These are phyloP conservation scores for Petrocephalus microphthalmus DNA, from an alignment of 2,113 vertebrate genomes.

Conservation along the genomic window DNA sequence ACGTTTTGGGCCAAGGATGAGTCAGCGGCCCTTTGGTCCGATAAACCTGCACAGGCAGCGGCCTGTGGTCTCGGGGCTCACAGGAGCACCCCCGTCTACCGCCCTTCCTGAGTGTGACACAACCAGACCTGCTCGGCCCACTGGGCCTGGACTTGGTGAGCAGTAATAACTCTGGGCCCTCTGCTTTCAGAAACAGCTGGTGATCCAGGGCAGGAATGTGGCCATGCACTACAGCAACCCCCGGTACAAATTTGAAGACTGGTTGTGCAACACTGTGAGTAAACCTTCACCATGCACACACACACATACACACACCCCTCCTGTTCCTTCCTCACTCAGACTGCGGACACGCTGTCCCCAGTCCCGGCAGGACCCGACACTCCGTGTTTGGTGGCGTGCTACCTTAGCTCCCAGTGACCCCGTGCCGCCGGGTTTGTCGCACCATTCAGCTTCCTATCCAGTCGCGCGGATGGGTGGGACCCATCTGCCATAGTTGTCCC, in stretches of 20 bases:
- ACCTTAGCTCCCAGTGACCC: background rate
- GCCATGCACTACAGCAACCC: conserved; percentile 98
- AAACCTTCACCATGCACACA: background rate
- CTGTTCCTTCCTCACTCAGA: background rate
- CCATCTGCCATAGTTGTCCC: conserved; percentile 43
- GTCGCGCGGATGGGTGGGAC: conserved; percentile 27
- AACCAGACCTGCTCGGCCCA: conserved; percentile 31
- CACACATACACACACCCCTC: background rate
- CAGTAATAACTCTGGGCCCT: conserved; percentile 57
- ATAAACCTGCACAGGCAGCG: background rate
- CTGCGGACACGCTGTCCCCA: background rate
- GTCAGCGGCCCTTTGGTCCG: conserved; percentile 51
- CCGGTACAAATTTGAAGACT: conserved; percentile 95
- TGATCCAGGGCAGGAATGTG: conserved; percentile 90
- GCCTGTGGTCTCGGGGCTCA: conserved; percentile 40
- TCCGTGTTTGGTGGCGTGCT: background rate
- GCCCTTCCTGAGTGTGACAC: conserved; percentile 48
- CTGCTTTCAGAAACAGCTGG: conserved; percentile 92
- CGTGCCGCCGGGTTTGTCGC: background rate
- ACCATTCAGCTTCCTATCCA: background rate
- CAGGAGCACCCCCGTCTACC: conserved; percentile 65
- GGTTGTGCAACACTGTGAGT: conserved; percentile 77
- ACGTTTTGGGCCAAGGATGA: conserved; percentile 39
- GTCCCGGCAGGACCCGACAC: background rate
- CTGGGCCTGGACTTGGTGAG: conserved; percentile 51